phyloP scores from a whole-genome alignment of 2,888 invertebrate genomes.

The Lasioglossum figueresi region DNA sequence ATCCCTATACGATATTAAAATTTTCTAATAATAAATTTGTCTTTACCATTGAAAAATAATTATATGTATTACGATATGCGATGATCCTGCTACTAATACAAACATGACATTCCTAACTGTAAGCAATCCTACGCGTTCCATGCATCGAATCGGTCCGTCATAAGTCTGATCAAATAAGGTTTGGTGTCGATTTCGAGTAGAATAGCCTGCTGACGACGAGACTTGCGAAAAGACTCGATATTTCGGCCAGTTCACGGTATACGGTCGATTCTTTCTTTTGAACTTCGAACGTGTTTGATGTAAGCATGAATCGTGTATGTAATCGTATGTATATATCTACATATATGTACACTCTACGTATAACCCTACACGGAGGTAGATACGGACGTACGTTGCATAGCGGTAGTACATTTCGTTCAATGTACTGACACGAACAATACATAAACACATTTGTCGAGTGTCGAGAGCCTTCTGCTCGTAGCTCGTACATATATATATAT shows the following conservation, averaged over 20 bases:
- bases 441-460: neutral
- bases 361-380: neutral
- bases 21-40: neutral
- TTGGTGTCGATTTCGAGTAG: slow-evolving; percentile 28
- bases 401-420: neutral
- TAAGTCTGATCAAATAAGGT: slow-evolving; percentile 63
- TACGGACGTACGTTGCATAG: neutral
- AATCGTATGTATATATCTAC: neutral
- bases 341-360: neutral
- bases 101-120: slow-evolving; percentile 51
- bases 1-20: neutral
- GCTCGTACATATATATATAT: neutral
- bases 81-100: neutral
- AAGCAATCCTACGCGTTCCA: slow-evolving; percentile 51
- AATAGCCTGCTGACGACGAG: slow-evolving; percentile 25
- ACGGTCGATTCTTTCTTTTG: slow-evolving; percentile 15
- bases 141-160: slow-evolving; percentile 36
- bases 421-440: neutral
- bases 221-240: slow-evolving; percentile 25
- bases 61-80: neutral
- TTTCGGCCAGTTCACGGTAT: slow-evolving; percentile 27
- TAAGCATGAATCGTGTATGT: too few species aligned
- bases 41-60: neutral
- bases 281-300: slow-evolving; percentile 14
- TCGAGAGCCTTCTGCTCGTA: slow-evolving; percentile 14